These are phyloP conservation scores for Calypte anna DNA, from an alignment of 2,113 vertebrate genomes.

Conservation along the genomic window DNA sequence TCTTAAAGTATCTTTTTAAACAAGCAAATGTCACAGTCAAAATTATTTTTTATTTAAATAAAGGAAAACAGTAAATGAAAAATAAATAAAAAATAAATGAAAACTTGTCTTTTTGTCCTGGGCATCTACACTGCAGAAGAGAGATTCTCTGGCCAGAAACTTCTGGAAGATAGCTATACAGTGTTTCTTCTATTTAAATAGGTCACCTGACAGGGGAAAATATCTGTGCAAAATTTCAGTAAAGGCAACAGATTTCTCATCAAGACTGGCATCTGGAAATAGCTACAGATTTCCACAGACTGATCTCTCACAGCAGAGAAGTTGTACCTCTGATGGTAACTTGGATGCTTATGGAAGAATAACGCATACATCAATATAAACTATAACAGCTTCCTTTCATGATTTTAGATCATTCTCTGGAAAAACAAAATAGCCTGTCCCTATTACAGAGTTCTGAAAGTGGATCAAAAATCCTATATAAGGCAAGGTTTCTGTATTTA, in stretches of 20 bases:
- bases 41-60: not conserved
- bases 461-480: slow-evolving; percentile 50
- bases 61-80: not conserved
- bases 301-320: not conserved
- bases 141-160: not conserved
- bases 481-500: slow-evolving; percentile 45
- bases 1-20: not conserved
- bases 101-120: not conserved
- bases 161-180: not conserved
- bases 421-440: slow-evolving; percentile 2
- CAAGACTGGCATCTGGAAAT: slow-evolving; percentile 22
- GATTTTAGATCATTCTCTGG: not conserved
- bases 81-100: not conserved
- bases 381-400: not conserved
- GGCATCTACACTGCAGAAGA: not conserved
- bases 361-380: not conserved
- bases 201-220: slow-evolving; percentile 24
- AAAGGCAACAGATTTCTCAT: slow-evolving; percentile 21
- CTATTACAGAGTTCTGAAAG: slow-evolving; percentile 1
- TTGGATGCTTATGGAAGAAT: not conserved
- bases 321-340: not conserved
- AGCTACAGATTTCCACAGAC: not conserved
- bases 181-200: slow-evolving; percentile 42
- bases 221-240: not conserved
- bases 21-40: not conserved